These are phyloP conservation scores for Mercenaria mercenaria DNA, from an alignment of 1,140 invertebrate genomes.

Conservation along the genomic window DNA sequence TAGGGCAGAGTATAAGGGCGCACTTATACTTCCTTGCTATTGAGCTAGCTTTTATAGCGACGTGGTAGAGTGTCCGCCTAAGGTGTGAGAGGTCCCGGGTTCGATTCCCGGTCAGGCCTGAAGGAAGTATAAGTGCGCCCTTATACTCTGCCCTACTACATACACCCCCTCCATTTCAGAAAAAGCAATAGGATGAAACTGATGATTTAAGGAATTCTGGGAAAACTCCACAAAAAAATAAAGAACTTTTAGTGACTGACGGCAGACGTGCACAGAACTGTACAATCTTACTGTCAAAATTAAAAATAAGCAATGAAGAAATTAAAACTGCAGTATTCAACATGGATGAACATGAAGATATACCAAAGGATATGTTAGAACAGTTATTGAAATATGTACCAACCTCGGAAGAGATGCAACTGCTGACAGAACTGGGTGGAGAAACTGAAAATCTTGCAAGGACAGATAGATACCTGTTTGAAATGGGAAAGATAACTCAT, in stretches of 20 bases:
- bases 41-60: too few relatives aligned
- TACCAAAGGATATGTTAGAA: constrained; percentile 99
- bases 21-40: too few relatives aligned
- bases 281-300: constrained; percentile 97
- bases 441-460: constrained; percentile 96
- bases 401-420: constrained; percentile 95
- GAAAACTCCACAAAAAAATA: constrained; percentile 86
- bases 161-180: too few relatives aligned
- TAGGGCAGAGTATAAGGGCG: too few relatives aligned
- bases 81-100: too few relatives aligned
- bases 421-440: constrained; percentile 96
- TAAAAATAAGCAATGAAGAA: constrained; percentile 98
- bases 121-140: too few relatives aligned
- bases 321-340: constrained; percentile 95
- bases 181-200: constrained; percentile 91
- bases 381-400: constrained; percentile 97
- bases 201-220: constrained; percentile 80
- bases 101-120: too few relatives aligned
- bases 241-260: constrained; percentile 93
- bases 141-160: too few relatives aligned
- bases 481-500: constrained; percentile 99
- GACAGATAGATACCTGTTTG: constrained; percentile 98
- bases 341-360: constrained; percentile 97
- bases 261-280: constrained; percentile 98
- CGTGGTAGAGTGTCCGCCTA: too few relatives aligned